Evolutionary conservation across 2,797 vertebrate genomes (phyloP).

Genomic region (Trachurus trachurus): DNA sequence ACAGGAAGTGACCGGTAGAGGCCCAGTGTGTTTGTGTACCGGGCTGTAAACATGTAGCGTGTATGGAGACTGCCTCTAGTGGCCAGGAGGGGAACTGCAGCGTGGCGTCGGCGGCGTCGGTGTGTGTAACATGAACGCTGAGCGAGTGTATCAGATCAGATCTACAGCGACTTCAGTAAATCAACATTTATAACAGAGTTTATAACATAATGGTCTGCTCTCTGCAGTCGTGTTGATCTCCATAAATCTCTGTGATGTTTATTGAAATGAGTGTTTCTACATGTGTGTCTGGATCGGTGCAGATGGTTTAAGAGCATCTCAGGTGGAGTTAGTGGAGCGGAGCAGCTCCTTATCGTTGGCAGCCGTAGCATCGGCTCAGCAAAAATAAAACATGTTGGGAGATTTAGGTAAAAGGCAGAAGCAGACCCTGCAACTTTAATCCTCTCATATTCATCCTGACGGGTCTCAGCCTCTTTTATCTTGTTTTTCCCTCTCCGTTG

Average conservation of each 20-base stretch:
- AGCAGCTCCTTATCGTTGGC: background rate
- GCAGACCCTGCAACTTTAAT: background rate
- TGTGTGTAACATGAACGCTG: too few relatives aligned
- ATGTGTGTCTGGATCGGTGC: background rate
- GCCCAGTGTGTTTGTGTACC: too few relatives aligned
- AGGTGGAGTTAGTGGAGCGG: too few relatives aligned
- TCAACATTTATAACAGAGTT: too few relatives aligned
- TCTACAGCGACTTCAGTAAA: too few relatives aligned
- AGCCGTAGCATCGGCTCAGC: background rate
- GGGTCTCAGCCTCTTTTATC: background rate
- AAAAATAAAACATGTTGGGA: background rate
- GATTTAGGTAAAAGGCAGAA: background rate
- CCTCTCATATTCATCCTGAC: background rate
- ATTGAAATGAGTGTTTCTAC: slow-evolving; percentile 6
- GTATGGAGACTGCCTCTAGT: too few relatives aligned
- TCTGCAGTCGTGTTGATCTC: slow-evolving; percentile 2
- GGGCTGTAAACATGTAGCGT: too few relatives aligned
- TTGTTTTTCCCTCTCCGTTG: too few relatives aligned
- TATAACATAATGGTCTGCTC: background rate
- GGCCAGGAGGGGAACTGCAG: too few relatives aligned
- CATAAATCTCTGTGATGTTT: slow-evolving; percentile 12
- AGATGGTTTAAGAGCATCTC: background rate
- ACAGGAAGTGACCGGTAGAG: too few relatives aligned
- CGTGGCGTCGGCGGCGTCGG: too few relatives aligned
- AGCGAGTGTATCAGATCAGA: too few relatives aligned